Percentiles rank a stretch among this genome's conserved stretches.
Conservation (phyloP, 2,113 vertebrate genomes). For the Lagopus leucura region DNA sequence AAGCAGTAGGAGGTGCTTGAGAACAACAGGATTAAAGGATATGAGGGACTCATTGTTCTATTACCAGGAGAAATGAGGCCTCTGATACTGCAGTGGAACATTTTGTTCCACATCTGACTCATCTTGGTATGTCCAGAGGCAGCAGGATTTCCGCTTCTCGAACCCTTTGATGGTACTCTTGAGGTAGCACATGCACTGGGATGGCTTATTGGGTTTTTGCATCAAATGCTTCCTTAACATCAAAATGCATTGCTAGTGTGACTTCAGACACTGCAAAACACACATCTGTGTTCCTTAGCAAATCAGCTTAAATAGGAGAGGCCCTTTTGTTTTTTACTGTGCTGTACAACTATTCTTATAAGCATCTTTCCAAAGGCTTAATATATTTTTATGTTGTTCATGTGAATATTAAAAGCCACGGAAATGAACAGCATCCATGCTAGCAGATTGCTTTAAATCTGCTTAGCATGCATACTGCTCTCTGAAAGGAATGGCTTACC, state of each 20-base stretch:
- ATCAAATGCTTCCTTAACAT: background rate
- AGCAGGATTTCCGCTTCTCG: background rate
- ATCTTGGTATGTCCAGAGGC: background rate
- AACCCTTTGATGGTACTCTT: background rate
- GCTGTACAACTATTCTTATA: background rate
- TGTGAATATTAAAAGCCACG: background rate
- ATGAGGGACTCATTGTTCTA: background rate
- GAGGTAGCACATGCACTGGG: fast-evolving
- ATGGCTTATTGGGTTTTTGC: background rate
- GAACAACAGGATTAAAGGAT: background rate
- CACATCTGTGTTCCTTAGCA: background rate
- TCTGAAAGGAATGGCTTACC: background rate
- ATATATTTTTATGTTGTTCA: background rate
- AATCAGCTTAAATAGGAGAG: background rate
- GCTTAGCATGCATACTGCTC: background rate
- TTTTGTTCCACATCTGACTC: constrained; percentile 12
- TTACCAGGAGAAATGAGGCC: background rate
- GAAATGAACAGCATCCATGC: background rate
- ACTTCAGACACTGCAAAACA: background rate
- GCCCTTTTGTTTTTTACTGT: background rate
- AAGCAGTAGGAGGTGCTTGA: background rate
- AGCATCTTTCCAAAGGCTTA: background rate
- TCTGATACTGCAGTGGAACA: background rate
- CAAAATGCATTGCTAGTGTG: background rate
- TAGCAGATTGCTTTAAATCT: background rate